phyloP scores from a whole-genome alignment of 2,797 vertebrate species.

The Sebastes paucispinis region DNA sequence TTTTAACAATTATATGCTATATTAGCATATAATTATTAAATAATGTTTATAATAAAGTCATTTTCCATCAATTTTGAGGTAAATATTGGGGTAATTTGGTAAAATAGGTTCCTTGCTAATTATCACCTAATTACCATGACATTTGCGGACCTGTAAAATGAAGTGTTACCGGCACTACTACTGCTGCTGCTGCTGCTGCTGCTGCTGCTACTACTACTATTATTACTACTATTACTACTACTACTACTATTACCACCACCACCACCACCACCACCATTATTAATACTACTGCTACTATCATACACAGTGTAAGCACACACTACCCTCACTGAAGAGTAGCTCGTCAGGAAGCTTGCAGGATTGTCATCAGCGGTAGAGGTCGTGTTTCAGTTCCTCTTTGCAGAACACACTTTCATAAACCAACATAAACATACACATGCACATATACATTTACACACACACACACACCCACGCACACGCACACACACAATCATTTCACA shows the following conservation, averaged over 20 bases:
- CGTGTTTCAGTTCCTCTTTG: conserved; percentile 63
- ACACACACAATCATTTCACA: conserved; percentile 11
- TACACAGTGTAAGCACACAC: not conserved
- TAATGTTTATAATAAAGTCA: no score
- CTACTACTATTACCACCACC: not conserved
- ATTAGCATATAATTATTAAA: no score
- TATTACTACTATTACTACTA: fast-evolving
- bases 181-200: no score
- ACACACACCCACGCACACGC: not conserved
- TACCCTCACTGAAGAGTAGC: not conserved
- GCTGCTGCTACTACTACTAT: fast-evolving
- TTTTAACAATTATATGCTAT: no score
- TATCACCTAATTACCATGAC: no score
- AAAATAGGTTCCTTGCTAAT: no score
- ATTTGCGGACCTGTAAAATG: no score
- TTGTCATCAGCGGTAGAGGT: conserved; percentile 5
- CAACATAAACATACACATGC: not conserved
- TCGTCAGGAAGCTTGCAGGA: conserved; percentile 21
- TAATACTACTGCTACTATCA: not conserved
- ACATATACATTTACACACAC: not conserved
- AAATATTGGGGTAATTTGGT: no score
- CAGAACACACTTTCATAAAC: not conserved
- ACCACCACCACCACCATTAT: not conserved
- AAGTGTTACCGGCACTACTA: no score
- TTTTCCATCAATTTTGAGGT: no score